A percentile compares a stretch with the other conserved stretches of the same genome.
phyloP scores from a whole-genome alignment of 1,140 invertebrate genomes.

The Doryteuthis pealeii region DNA sequence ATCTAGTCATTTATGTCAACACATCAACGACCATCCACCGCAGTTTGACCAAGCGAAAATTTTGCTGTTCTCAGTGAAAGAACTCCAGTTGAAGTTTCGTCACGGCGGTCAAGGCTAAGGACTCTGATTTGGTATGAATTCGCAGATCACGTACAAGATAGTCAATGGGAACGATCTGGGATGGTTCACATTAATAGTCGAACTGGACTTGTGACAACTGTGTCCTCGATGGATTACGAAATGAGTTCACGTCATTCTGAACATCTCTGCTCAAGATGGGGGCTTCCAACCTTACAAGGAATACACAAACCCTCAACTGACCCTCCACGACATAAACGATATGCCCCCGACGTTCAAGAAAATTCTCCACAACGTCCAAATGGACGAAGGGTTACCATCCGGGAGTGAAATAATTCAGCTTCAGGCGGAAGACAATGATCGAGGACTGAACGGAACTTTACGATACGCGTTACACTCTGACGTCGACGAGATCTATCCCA shows the following conservation, averaged over 20 bases:
- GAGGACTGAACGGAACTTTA: slow-evolving; percentile 50
- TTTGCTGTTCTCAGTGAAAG: slow-evolving; percentile 88
- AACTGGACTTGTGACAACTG: slow-evolving; percentile 84
- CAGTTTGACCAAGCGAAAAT: slow-evolving; percentile 84
- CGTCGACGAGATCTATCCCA: slow-evolving; percentile 40
- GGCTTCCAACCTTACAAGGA: slow-evolving; percentile 39
- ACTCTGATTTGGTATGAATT: slow-evolving; percentile 59
- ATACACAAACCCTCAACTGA: slow-evolving; percentile 64
- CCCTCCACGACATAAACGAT: slow-evolving; percentile 88
- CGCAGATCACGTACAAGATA: slow-evolving; percentile 63
- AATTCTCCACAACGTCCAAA: slow-evolving; percentile 60
- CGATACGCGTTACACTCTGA: slow-evolving; percentile 42
- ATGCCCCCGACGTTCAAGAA: slow-evolving; percentile 77
- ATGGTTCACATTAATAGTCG: slow-evolving; percentile 82
- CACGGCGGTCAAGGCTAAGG: slow-evolving; percentile 68
- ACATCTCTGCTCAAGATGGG: slow-evolving; percentile 54
- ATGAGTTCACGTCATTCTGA: slow-evolving; percentile 38
- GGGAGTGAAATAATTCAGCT: slow-evolving; percentile 35
- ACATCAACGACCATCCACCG: slow-evolving; percentile 92
- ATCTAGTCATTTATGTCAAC: slow-evolving; percentile 84
- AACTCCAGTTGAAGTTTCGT: slow-evolving; percentile 80
- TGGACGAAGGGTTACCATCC: slow-evolving; percentile 69
- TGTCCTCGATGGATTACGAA: slow-evolving; percentile 83
- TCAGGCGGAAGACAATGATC: slow-evolving; percentile 46
- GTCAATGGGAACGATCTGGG: slow-evolving; percentile 69